Base-by-base conservation (phyloP, 37 sponge, comb jelly and placozoan genomes). In the Beroe ovata region DNA sequence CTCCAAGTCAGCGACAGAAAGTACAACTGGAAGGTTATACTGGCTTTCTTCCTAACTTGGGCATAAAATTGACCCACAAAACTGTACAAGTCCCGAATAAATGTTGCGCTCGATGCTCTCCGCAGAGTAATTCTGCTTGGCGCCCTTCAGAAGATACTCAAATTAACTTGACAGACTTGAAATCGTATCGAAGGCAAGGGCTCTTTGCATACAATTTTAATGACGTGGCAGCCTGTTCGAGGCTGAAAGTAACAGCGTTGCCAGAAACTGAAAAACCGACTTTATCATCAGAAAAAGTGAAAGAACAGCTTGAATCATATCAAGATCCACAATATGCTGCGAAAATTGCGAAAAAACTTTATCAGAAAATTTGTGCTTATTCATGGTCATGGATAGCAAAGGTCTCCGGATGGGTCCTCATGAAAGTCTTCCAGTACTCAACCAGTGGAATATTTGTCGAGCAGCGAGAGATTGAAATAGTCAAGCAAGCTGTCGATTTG, bases 371-470 rank as follows among this genome's bases (percentile, higher is more conserved):
- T 4, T 20, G 14, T 42, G 84, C 84, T 11, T 54, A 77, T 77
- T 77, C 84, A 4, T 77, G 84, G 8, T 77, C 84, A 22, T 35
- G 26, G 35, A n/a, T 77, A 26, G 84, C 84, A 42, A 77, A 77
- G 25, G 28, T 77, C 0, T 16, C 38, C 0, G 84, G 84, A 0
- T 77, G 84, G 84, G 47, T 77, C 11, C 41, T 77, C 8, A 77
- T 11, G 8, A 77, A 77, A 23, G 84, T 77, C 11, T 41, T 77
- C 54, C 41, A 40, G n/a, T 77, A 32, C 25, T 77, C 84, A 14
- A 77, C 84, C 28, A 77, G 47, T 77, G 84, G 84, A 42, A 23
- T 77, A 21, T 77, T 77, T 40, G 84, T 77, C 23, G 84, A 77
- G 23, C 38, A 42, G 20, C 39, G 38, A n/a, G 84, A 77, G 28